These are phyloP conservation scores for Phoebastria nigripes DNA, from an alignment of 2,797 vertebrate species.

Conservation along the genomic window DNA sequence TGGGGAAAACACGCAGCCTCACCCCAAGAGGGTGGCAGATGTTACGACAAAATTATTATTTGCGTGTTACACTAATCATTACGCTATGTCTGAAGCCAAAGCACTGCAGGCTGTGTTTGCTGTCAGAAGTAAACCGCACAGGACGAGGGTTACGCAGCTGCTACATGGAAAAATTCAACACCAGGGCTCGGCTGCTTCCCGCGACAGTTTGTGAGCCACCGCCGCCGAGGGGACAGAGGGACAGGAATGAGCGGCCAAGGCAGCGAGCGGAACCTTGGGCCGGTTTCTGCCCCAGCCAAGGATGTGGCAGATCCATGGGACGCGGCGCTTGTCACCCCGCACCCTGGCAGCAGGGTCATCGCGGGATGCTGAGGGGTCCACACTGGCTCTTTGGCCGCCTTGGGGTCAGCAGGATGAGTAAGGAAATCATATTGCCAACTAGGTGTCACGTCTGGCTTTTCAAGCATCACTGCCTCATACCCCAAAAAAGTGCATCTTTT, in stretches of 20 bases:
- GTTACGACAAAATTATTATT: conserved; percentile 52
- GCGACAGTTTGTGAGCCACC: rapidly evolving
- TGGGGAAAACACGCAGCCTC: conserved; percentile 50
- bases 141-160: background rate
- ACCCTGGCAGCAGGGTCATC: background rate
- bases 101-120: background rate
- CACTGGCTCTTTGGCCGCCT: rapidly evolving
- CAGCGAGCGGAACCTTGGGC: rapidly evolving
- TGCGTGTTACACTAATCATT: conserved; percentile 9
- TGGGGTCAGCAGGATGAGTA: background rate
- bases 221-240: rapidly evolving
- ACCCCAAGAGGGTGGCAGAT: conserved; percentile 47
- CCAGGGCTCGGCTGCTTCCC: background rate
- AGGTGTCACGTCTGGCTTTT: rapidly evolving
- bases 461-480: background rate
- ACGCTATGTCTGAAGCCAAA: background rate
- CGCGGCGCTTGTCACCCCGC: rapidly evolving
- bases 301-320: rapidly evolving
- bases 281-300: background rate
- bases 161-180: background rate
- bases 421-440: background rate
- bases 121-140: background rate
- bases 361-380: rapidly evolving
- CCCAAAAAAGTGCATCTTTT: background rate
- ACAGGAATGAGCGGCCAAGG: background rate